Conservation (phyloP, 2,888 invertebrate species). For the Trachelus stipa region DNA sequence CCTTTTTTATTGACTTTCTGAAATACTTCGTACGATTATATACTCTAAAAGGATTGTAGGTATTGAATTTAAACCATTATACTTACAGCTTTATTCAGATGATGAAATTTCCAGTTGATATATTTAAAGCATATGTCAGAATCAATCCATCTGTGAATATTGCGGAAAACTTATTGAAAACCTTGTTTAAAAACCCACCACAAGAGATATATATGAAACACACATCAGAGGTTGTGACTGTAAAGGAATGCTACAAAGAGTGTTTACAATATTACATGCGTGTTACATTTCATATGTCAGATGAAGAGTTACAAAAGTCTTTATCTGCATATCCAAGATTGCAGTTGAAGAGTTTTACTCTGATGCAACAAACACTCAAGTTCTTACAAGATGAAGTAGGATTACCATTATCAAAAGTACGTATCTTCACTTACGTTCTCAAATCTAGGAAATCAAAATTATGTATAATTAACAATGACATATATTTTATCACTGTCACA, state of each 20-base stretch:
- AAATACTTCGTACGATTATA: background rate
- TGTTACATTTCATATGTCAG: constrained; percentile 62
- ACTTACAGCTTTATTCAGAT: constrained; percentile 57
- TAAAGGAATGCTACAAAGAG: constrained; percentile 54
- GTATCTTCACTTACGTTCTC: background rate
- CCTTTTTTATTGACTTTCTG: background rate
- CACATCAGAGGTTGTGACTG: constrained; percentile 23
- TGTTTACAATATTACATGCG: constrained; percentile 61
- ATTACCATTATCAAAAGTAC: constrained; percentile 66
- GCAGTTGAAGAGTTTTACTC: constrained; percentile 66
- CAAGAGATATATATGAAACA: constrained; percentile 37
- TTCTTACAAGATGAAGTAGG: constrained; percentile 71
- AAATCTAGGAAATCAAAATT: background rate
- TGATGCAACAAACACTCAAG: constrained; percentile 70
- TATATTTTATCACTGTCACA: background rate
- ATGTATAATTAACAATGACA: background rate
- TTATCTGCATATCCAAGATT: constrained; percentile 61
- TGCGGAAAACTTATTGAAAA: constrained; percentile 54
- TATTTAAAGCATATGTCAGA: constrained; percentile 62
- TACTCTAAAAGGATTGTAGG: no score
- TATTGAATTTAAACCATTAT: background rate
- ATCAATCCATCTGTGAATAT: constrained; percentile 65
- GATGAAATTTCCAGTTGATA: constrained; percentile 56
- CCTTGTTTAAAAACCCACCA: constrained; percentile 33
- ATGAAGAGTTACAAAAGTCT: constrained; percentile 58